A percentile compares a stretch with the other conserved stretches of the same genome.
Conservation (phyloP, 2,888 invertebrate genomes). For the Leucania comma region DNA sequence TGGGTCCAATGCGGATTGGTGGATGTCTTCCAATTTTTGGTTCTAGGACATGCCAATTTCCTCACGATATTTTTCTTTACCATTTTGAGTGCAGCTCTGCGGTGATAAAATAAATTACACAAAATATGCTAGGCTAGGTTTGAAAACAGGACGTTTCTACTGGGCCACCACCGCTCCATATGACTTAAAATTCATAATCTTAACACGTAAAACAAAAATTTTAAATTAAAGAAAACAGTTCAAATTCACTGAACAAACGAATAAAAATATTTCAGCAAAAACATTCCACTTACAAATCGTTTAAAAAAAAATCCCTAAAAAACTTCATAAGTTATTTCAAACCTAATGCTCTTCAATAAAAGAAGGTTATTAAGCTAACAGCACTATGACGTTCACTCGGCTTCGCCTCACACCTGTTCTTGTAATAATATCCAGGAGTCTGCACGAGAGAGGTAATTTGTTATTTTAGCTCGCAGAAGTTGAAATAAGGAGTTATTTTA, state of each 20-base stretch:
- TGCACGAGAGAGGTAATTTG: conserved; percentile 71
- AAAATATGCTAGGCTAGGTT: no score
- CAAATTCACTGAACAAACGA: not conserved
- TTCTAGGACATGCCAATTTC: no score
- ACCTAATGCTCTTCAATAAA: conserved; percentile 58
- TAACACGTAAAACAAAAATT: conserved; percentile 1
- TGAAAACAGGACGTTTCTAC: no score
- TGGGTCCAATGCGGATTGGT: no score
- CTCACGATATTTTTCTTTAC: no score
- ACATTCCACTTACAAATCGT: no score
- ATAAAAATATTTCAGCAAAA: not conserved
- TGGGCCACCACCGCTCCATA: no score
- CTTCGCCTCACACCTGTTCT: conserved; percentile 68
- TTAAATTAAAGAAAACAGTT: not conserved
- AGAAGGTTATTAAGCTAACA: conserved; percentile 58
- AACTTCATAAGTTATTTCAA: conserved; percentile 23
- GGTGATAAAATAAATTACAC: no score
- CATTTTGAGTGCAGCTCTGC: no score
- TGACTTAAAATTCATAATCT: no score
- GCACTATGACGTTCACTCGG: conserved; percentile 64
- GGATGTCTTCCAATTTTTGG: no score
- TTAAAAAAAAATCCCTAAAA: not conserved
- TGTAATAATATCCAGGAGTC: conserved; percentile 77
- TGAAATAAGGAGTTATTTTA: conserved; percentile 48
- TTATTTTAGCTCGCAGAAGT: conserved; percentile 67